Conservation (phyloP, 2,888 invertebrate species). For the Eupelmus urozonus region DNA sequence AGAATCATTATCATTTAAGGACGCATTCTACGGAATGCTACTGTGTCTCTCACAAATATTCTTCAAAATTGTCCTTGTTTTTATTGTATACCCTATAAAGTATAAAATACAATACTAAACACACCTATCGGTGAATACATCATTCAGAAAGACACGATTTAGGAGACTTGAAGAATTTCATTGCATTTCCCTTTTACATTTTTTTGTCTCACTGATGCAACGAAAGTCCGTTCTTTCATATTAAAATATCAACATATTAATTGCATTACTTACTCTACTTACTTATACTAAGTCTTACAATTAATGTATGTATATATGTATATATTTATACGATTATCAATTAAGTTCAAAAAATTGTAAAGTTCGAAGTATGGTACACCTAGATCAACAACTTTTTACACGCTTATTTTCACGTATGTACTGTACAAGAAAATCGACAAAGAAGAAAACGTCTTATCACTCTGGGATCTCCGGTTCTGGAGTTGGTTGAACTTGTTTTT, state of each 20-base stretch:
- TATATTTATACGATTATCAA: constrained; percentile 68
- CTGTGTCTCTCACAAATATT: constrained; percentile 52
- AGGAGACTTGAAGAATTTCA: constrained; percentile 68
- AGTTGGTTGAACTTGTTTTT: constrained; percentile 84
- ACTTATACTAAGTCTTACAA: constrained; percentile 49
- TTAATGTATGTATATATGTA: constrained; percentile 64
- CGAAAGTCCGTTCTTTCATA: constrained; percentile 67
- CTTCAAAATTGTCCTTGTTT: constrained; percentile 52
- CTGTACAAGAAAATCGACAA: constrained; percentile 72
- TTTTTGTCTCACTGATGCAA: constrained; percentile 63
- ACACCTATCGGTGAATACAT: constrained; percentile 64
- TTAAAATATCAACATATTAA: constrained; percentile 76
- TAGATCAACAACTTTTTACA: constrained; percentile 76
- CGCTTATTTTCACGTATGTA: constrained; percentile 69
- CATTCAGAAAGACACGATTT: constrained; percentile 72
- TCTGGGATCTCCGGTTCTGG: constrained; percentile 84
- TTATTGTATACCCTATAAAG: constrained; percentile 58
- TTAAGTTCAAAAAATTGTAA: constrained; percentile 65
- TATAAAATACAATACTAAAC: constrained; percentile 66
- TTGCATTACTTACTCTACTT: constrained; percentile 67
- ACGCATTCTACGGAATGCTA: constrained; percentile 52
- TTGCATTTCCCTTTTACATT: constrained; percentile 68
- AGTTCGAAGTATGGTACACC: constrained; percentile 73
- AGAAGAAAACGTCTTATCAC: constrained; percentile 78
- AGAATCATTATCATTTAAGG: constrained; percentile 43